Conservation (phyloP, 2,113 vertebrate genomes). For the Channa maculata region DNA sequence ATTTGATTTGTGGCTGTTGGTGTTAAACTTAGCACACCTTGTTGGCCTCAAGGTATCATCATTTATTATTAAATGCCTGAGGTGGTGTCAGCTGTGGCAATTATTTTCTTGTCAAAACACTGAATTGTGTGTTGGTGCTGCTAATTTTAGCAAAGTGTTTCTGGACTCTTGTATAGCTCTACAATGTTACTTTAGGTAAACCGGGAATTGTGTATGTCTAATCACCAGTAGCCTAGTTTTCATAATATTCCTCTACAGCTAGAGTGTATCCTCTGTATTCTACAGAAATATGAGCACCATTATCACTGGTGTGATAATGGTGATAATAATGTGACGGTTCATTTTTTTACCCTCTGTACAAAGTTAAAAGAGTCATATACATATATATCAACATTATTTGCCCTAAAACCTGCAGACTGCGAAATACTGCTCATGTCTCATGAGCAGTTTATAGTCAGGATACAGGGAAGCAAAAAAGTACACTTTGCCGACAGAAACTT, state of each 20-base stretch:
- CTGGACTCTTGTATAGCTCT: not conserved
- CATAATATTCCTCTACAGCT: not conserved
- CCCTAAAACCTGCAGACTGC: not conserved
- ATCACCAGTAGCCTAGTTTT: no score
- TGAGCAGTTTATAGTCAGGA: not conserved
- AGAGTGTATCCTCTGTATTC: not conserved
- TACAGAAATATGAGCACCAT: not conserved
- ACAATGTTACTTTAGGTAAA: no score
- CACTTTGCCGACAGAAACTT: slow-evolving; percentile 9
- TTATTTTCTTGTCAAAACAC: not conserved
- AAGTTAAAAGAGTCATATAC: not conserved
- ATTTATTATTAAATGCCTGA: not conserved
- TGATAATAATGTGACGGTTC: not conserved
- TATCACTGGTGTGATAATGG: no score
- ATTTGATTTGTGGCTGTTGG: not conserved
- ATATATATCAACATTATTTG: not conserved
- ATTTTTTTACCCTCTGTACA: not conserved
- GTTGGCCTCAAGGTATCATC: not conserved
- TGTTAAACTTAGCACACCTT: not conserved
- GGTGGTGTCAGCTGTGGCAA: not conserved
- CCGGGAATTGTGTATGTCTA: not conserved
- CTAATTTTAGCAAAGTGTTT: not conserved
- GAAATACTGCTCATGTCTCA: not conserved
- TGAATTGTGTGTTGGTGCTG: not conserved
- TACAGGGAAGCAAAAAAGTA: not conserved